Evolutionary conservation across 2,888 invertebrate genomes (phyloP), one percentile per base, ranked within the genome.

Genomic region (Dione juno): DNA sequence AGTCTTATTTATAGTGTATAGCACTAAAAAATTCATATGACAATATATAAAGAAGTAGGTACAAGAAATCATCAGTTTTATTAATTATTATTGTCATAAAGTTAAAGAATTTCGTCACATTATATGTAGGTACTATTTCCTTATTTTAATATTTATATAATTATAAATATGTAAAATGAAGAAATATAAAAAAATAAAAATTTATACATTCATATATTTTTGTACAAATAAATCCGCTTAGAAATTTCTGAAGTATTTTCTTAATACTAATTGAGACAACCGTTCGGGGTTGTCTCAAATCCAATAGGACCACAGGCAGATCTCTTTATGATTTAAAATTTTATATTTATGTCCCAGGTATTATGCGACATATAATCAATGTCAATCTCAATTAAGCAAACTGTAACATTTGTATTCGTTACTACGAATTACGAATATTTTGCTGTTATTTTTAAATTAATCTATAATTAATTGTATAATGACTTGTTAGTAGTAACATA

Each of bases 1-100:
- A 81, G 45, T 76, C 79, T 84, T 87, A 88, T 87, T 86, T 87
- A 86, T 85, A 81, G 79, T 84, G 78, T 84, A 85, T 88, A 81
- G 81, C 81, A 84, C 82, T 85, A 82, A 75, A 78, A 80, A 80
- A 80, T 77, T 80, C 73, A 77, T 73, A 76, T 74, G 72, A 76
- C 66, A 74, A 67, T 72, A 72, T 45, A 64, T 59, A 65, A 65
- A 66, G 65, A 75, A 67, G 50, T 69, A 59, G 67, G 74, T 75
- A 72, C 71, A 74, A 74, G 71, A 75, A 74, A 66, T 59, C 19
- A 67, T 35, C 45, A 67, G 66, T 67, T 67, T 21, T 40, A 63
- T 63, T 57, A 16, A 48, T 67, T 53, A 48, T 67, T 53, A 53
- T 5, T 28, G 28, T 40, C 52, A 40, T 11, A 11, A 37, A 2